Evolutionary conservation across 2,888 invertebrate species (phyloP), one percentile per base, ranked within the genome.

Genomic region (Cheilosia vernalis): DNA sequence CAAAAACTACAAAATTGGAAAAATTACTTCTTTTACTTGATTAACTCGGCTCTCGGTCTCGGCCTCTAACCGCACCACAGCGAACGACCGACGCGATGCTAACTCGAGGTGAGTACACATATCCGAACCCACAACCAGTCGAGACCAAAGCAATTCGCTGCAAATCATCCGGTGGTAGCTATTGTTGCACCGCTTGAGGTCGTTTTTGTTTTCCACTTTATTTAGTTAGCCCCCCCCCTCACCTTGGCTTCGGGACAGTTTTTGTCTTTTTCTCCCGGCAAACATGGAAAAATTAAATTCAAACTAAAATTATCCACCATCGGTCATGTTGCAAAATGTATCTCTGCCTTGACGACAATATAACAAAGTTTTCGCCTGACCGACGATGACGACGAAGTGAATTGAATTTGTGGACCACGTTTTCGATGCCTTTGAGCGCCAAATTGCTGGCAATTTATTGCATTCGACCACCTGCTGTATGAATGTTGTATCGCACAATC

Each of bases 111-210:
- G 24, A 33, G 63, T 55, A 47, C 27, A 21, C 21, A 7, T 27
- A 13, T 49, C 10, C 9, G 6, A 6, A 30, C 0, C 30, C 13
- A 42, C 19, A 21, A 58, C 42, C 55, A 60, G 44, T 27, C 49
- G 37, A 49, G 47, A 69, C 33, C 24, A 53, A 81, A 76, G 66
- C 21, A 61, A 64, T 66, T 63, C 58, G 9, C 60, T 19, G 64
- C 78, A 78, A 78, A 70, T 70, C 63, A 51, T 37, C 70, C 24
- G 63, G 53, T 24, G 61, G 63, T 21, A 27, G 27, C 27, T 27
- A 70, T 70, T 82, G 76, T 82, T 82, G 82, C 77, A 61, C 82
- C 66, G 77, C 77, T 77, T 72, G 82, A 72, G 72, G 72, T 72
- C 72, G 60, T n/a, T 49, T n/a, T 63, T 40, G 61, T 37, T 40